Evolutionary conservation across 1,140 invertebrate species (phyloP).

Genomic region (Drosophila sturtevanti): DNA sequence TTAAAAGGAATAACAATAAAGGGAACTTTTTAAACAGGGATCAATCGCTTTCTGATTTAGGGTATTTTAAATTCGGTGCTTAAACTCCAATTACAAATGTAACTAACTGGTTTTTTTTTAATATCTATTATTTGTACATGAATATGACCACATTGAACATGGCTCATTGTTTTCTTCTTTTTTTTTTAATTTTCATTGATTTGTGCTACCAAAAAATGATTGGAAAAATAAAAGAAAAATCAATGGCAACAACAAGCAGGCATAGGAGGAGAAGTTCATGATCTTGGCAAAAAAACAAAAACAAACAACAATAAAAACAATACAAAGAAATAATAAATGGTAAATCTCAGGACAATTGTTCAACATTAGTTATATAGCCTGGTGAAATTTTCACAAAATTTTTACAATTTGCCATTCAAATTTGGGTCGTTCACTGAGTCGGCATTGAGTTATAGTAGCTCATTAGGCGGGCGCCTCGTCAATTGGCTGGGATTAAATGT

Average conservation of each 20-base stretch:
- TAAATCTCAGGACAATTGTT: slow-evolving; percentile 54
- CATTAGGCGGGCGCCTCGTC: slow-evolving; percentile 66
- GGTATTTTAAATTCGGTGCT: too few relatives aligned
- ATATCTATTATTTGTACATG: slow-evolving; percentile 49
- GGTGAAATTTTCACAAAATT: slow-evolving; percentile 67
- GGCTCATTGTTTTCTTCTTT: slow-evolving; percentile 17
- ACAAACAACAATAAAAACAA: slow-evolving; percentile 45
- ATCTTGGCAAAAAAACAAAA: slow-evolving; percentile 65
- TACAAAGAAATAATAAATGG: not conserved
- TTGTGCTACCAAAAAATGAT: slow-evolving; percentile 74
- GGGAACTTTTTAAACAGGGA: too few relatives aligned
- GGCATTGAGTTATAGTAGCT: slow-evolving; percentile 75
- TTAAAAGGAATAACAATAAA: too few relatives aligned
- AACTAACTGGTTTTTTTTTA: slow-evolving; percentile 37
- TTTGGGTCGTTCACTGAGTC: slow-evolving; percentile 44
- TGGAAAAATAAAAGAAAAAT: slow-evolving; percentile 39
- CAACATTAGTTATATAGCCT: slow-evolving; percentile 46
- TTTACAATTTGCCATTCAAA: slow-evolving; percentile 54
- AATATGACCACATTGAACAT: slow-evolving; percentile 59
- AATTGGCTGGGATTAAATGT: not conserved
- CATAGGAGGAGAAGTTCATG: slow-evolving; percentile 68
- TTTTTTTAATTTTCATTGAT: slow-evolving; percentile 72
- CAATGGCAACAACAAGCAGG: slow-evolving; percentile 3
- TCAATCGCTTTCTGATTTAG: too few relatives aligned
- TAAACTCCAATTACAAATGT: too few relatives aligned